Evolutionary conservation across 2,888 invertebrate genomes (phyloP).

Genomic region (Cybosia mesomella): DNA sequence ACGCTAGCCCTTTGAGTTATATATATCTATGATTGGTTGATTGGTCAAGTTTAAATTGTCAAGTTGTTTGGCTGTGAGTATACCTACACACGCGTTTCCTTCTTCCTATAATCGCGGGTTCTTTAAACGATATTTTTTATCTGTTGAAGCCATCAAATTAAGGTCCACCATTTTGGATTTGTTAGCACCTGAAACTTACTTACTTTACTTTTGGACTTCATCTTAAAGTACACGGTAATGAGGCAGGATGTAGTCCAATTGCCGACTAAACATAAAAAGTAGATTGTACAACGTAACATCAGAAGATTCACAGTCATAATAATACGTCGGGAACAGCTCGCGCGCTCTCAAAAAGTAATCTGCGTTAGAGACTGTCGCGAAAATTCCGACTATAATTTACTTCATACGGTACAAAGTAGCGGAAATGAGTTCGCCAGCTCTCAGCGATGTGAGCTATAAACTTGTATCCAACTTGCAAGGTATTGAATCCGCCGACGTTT

Average conservation of each 20-base stretch:
- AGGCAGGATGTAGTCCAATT: background rate
- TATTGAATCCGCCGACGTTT: constrained; percentile 35
- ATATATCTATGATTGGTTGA: too few relatives aligned
- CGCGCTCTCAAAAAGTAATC: constrained; percentile 17
- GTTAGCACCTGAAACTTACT: too few relatives aligned
- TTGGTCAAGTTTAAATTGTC: too few relatives aligned
- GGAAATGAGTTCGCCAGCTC: constrained; percentile 42
- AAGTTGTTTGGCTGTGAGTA: too few relatives aligned
- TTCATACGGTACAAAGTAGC: constrained; percentile 36
- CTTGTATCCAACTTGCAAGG: constrained; percentile 18
- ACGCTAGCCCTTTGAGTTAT: too few relatives aligned
- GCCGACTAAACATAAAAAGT: background rate
- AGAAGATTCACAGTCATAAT: constrained; percentile 9
- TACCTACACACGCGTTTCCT: too few relatives aligned
- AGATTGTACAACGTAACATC: background rate
- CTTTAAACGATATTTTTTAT: too few relatives aligned
- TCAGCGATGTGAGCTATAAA: constrained; percentile 16
- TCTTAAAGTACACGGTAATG: background rate
- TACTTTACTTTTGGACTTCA: background rate
- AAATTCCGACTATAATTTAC: constrained; percentile 20
- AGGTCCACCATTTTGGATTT: background rate
- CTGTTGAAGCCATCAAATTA: too few relatives aligned
- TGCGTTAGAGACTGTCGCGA: constrained; percentile 11
- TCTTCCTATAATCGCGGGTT: too few relatives aligned
- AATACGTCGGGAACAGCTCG: background rate